phyloP scores from a whole-genome alignment of 2,113 vertebrate species.

The Lophius piscatorius region DNA sequence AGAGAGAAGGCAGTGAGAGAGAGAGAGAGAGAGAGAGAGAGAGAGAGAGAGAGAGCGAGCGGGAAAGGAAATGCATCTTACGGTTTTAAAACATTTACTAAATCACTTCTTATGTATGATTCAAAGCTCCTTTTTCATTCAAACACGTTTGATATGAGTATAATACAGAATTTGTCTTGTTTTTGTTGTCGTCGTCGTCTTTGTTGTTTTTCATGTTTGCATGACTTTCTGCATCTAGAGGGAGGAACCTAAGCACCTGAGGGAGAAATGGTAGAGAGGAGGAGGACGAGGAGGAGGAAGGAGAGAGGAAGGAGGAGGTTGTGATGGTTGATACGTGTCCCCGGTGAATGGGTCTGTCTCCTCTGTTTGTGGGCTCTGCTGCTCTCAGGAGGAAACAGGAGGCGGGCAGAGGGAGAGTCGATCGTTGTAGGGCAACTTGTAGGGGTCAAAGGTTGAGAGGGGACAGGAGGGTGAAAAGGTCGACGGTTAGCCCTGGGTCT shows the following conservation, averaged over 20 bases:
- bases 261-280: constrained; percentile 38
- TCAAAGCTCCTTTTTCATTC: constrained; percentile 52
- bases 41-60: constrained; percentile 47
- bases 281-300: constrained; percentile 24
- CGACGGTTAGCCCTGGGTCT: constrained; percentile 77
- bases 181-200: constrained; percentile 23
- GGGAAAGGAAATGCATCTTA: constrained; percentile 49
- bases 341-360: constrained; percentile 36
- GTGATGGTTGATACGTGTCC: constrained; percentile 53
- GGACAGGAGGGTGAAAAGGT: constrained; percentile 19
- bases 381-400: constrained; percentile 29
- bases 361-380: constrained; percentile 48
- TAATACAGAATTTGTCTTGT: constrained; percentile 62
- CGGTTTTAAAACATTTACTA: constrained; percentile 53
- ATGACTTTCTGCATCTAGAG: constrained; percentile 63
- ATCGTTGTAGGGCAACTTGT: constrained; percentile 18
- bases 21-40: constrained; percentile 37
- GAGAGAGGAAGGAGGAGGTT: constrained; percentile 16
- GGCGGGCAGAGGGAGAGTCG: constrained; percentile 17
- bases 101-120: constrained; percentile 48
- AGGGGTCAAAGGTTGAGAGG: constrained; percentile 44
- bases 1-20: constrained; percentile 48
- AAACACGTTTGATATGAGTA: constrained; percentile 56
- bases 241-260: constrained; percentile 69
- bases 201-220: constrained; percentile 30